Conservation (phyloP, 2,113 vertebrate genomes). For the Pipa parva region DNA sequence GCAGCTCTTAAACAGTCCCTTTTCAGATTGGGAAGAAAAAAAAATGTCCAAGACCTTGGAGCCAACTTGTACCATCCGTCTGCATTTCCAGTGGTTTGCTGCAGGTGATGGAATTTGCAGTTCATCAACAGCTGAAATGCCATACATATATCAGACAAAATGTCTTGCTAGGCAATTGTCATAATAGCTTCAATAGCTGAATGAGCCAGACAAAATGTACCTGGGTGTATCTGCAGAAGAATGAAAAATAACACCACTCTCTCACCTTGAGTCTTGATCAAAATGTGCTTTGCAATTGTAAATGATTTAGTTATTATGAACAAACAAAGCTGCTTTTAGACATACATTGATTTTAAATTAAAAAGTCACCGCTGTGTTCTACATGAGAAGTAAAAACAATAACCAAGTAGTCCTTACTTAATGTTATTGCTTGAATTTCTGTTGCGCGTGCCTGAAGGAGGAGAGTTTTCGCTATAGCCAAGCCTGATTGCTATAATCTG, state of each 20-base stretch:
- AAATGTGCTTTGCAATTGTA: slow-evolving; percentile 54
- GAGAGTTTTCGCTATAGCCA: slow-evolving; percentile 34
- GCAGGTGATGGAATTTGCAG: no score
- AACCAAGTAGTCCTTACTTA: slow-evolving; percentile 62
- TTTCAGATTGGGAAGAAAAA: no score
- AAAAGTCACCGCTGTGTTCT: slow-evolving; percentile 67
- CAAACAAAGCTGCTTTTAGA: slow-evolving; percentile 59
- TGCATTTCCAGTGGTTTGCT: no score
- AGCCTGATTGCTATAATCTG: slow-evolving; percentile 54
- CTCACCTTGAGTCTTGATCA: slow-evolving; percentile 54
- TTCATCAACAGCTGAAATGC: no score
- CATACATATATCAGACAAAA: no score
- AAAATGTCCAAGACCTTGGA: no score
- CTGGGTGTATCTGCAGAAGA: background rate
- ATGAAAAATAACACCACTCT: slow-evolving; percentile 32
- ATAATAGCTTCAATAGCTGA: background rate
- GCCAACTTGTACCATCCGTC: no score
- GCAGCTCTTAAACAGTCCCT: no score
- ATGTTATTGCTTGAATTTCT: slow-evolving; percentile 56
- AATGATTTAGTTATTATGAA: slow-evolving; percentile 61
- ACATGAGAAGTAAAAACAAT: slow-evolving; percentile 66
- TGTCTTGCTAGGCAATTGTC: background rate
- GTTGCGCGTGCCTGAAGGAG: slow-evolving; percentile 43
- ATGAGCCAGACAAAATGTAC: background rate
- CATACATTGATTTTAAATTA: slow-evolving; percentile 70